Evolutionary conservation across 2,888 invertebrate genomes (phyloP), one percentile per base, ranked within the genome.

Genomic region (Ischnus inquisitorius): DNA sequence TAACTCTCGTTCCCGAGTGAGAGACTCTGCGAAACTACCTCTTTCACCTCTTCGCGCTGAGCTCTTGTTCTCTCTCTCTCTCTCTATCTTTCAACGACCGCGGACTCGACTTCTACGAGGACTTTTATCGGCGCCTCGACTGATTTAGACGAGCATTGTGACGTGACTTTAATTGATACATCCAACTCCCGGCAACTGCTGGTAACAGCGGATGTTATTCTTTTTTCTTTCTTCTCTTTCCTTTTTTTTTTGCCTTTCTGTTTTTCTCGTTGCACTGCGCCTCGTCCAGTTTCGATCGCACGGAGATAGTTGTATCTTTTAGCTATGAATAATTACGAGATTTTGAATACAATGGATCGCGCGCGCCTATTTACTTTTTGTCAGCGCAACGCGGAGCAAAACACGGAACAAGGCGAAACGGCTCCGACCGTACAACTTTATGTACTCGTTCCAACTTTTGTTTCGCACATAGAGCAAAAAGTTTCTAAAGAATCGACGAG

Each of bases 121-220:
- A 88, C 87, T 88, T 88, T 88, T 88, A 88, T 88, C 87, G 82
- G 86, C 87, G 82, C 83, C 87, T 86, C 88, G 86, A 85, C 88
- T 86, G 87, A 87, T 87, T 88, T 88, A 87, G 87, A 51, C 83
- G 84, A 76, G 83, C 69, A 77, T 84, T 80, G 68, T 71, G 82
- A 79, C 71, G 80, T 75, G 79, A 85, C 80, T 83, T 74, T 79
- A 85, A 86, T 86, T 81, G 86, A 86, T 80, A 85, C 80, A 79
- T 87, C 77, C 81, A 60, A 69, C 77, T 80, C 82, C 60, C 71
- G 54, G 75, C 51, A 79, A 78, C 76, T 79, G 64, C 41, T 34
- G 54, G 51, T 51, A 41, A 54, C 41, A 22, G 41, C 67, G 41
- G 67, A 25, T 22, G 65, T 60, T 46, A 51, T 65, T 34, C 51